Evolutionary conservation across 2,113 vertebrate species (phyloP), one percentile per base, ranked within the genome.

Genomic region (Clinocottus analis): DNA sequence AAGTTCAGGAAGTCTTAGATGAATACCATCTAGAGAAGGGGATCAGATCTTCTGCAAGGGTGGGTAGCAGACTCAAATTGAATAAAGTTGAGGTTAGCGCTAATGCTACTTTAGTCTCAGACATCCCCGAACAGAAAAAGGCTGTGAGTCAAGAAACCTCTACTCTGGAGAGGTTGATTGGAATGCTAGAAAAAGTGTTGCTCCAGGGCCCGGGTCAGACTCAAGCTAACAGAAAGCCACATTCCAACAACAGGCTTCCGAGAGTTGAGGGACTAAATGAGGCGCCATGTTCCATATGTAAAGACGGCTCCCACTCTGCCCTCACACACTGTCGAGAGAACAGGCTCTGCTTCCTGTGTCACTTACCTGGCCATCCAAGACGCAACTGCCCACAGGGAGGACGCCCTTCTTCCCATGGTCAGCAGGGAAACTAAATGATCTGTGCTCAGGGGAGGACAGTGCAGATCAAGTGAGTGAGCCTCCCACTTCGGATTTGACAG

Each of bases 361-460:
- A 83, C 25, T 29, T 31, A 9, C 73, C 77, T 77, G 80, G 58
- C 17, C 75, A 84, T 47, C 39, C 73, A 1, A 74, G 60, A 59
- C 6, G 35, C 17, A 56, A 45, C n/a, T 85, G 85, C 37, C 47
- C 62, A 1, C 25, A 73, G 19, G 25, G 12, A 0, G 23, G 25
- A 25, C 8, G 19, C 5, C 12, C 23, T 27, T 1, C 68, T 19
- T 10, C 11, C 3, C 0, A 13, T 17, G 2, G 13, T 2, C 79
- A 83, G 66, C 67, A 37, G 69, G 73, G 58, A 87, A 89, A 87
- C 72, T 70, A 37, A 85, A 6, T 35, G 56, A 75, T 80, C 75
- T 82, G 65, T 39, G 63, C 11, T 17, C 2, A 68, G 27, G 56
- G 69, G 79, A 88, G 82, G 79, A 78, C 63, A 43, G 72, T 27